These are phyloP conservation scores for Halictus ligatus DNA, from an alignment of 2,888 invertebrate species.

Conservation along the genomic window DNA sequence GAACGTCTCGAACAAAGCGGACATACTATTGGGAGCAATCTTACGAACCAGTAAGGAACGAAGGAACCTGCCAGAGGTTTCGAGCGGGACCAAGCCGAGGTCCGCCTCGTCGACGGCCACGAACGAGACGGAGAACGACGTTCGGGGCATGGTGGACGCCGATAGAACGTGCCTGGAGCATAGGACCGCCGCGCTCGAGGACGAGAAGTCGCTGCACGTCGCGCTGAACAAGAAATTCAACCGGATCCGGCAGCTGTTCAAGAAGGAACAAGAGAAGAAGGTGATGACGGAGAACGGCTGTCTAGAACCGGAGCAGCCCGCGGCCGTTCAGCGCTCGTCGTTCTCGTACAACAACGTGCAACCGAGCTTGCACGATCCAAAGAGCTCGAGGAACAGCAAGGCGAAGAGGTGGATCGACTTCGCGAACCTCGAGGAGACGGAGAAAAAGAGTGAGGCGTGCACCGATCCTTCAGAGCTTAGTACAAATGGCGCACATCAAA, in stretches of 20 bases:
- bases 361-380: conserved; percentile 55
- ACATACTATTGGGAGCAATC: conserved; percentile 86
- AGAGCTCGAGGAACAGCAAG: conserved; percentile 57
- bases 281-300: conserved; percentile 49
- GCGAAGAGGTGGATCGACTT: conserved; percentile 76
- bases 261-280: conserved; percentile 75
- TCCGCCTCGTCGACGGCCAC: conserved; percentile 38
- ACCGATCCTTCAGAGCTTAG: conserved; percentile 61
- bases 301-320: conserved; percentile 31
- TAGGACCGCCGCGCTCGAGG: conserved; percentile 63
- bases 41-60: conserved; percentile 85
- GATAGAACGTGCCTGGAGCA: conserved; percentile 44
- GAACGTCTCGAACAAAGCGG: conserved; percentile 84
- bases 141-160: conserved; percentile 17
- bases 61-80: conserved; percentile 72
- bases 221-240: conserved; percentile 78
- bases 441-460: conserved; percentile 40
- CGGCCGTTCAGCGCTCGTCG: conserved; percentile 41
- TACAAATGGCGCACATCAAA: conserved; percentile 73
- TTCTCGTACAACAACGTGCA: conserved; percentile 59
- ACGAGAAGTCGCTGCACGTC: conserved; percentile 76
- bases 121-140: conserved; percentile 48
- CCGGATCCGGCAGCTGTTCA: conserved; percentile 79
- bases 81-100: conserved; percentile 72
- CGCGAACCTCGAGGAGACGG: conserved; percentile 54